Percentiles rank a stretch among this genome's conserved stretches.
phyloP scores from a whole-genome alignment of 2,888 invertebrate species.

The Cephus spinipes region DNA sequence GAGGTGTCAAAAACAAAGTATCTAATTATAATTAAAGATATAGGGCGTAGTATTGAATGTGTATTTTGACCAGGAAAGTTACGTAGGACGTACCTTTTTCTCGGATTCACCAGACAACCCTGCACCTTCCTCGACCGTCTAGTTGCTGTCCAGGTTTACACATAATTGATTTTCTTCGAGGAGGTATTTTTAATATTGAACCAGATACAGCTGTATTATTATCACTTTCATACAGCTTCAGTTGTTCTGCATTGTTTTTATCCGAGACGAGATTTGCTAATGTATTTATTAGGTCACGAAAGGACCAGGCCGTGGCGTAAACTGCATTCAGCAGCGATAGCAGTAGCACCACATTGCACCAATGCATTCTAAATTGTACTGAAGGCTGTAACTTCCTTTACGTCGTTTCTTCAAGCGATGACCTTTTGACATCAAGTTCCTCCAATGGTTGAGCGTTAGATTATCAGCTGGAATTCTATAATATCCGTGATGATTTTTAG shows the following conservation, averaged over 20 bases:
- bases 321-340: conserved; percentile 16
- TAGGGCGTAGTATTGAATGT: background rate
- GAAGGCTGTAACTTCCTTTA: background rate
- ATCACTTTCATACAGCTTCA: background rate
- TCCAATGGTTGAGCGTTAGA: background rate
- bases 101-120: conserved; percentile 40
- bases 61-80: background rate
- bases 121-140: conserved; percentile 51
- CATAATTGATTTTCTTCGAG: background rate
- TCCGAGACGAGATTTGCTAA: conserved; percentile 9
- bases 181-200: background rate
- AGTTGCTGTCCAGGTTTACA: conserved; percentile 43
- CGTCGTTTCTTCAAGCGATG: conserved; percentile 5
- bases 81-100: background rate
- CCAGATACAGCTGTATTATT: background rate
- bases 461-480: background rate
- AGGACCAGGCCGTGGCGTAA: conserved; percentile 27
- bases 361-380: conserved; percentile 15
- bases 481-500: background rate
- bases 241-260: background rate
- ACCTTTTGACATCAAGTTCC: background rate
- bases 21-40: background rate
- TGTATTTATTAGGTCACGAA: conserved; percentile 20
- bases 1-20: background rate
- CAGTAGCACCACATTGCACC: conserved; percentile 23